Percentiles rank a stretch among this genome's conserved stretches.
phyloP scores from a whole-genome alignment of 2,113 vertebrate genomes.

The Lipophrys pholis region DNA sequence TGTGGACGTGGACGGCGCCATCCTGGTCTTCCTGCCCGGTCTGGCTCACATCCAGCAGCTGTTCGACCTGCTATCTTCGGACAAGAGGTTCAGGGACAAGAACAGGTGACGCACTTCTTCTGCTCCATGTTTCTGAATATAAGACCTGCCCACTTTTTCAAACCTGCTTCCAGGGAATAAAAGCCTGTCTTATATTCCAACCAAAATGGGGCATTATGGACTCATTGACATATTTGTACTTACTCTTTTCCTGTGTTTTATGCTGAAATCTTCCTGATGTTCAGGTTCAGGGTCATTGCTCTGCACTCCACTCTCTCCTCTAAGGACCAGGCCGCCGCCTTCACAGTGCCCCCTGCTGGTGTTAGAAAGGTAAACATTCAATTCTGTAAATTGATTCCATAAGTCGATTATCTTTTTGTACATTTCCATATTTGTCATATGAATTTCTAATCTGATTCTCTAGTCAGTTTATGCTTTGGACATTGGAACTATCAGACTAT shows the following conservation, averaged over 20 bases:
- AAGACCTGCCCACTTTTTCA: no score
- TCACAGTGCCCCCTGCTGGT: conserved; percentile 91
- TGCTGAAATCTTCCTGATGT: not conserved
- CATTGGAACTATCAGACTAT: no score
- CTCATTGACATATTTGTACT: no score
- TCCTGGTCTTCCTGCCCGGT: conserved; percentile 94
- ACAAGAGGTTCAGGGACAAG: conserved; percentile 90
- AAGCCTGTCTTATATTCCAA: no score
- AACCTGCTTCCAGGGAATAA: no score
- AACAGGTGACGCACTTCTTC: conserved; percentile 85
- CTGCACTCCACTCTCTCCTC: conserved; percentile 96
- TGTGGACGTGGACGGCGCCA: conserved; percentile 88
- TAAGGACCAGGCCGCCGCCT: conserved; percentile 94
- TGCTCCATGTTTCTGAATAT: no score
- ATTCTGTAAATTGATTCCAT: no score
- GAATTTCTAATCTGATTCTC: no score
- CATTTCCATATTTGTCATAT: no score
- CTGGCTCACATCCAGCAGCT: conserved; percentile 97
- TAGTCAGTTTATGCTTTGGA: no score
- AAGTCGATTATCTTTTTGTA: no score
- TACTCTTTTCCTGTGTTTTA: not conserved
- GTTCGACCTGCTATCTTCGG: conserved; percentile 89
- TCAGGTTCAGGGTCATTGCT: conserved; percentile 90
- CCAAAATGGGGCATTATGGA: no score
- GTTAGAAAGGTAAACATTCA: conserved; percentile 89